Evolutionary conservation across 2,888 invertebrate species (phyloP).

Genomic region (Phortica magna): DNA sequence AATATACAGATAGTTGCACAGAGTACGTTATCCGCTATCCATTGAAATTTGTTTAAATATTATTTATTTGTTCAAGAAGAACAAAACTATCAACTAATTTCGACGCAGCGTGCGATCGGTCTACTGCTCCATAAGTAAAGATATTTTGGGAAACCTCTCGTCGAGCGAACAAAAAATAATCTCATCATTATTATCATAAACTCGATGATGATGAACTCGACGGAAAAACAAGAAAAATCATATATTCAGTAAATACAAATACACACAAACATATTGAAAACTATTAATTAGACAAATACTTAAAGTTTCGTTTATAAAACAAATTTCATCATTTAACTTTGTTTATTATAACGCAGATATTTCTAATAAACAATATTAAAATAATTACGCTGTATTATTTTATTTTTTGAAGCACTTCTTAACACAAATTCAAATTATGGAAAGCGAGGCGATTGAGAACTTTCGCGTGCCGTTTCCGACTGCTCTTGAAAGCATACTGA

Average conservation of each 20-base stretch:
- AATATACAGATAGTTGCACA: neutral
- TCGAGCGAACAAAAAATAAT: conserved; percentile 10
- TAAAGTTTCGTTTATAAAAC: neutral
- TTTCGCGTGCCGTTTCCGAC: conserved; percentile 10
- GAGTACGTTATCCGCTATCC: neutral
- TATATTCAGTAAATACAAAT: neutral
- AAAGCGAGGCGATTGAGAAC: neutral
- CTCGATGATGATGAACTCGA: neutral
- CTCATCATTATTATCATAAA: neutral
- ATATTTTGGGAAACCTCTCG: conserved; percentile 27
- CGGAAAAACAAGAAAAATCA: neutral
- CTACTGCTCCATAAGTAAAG: conserved; percentile 27
- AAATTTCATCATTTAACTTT: neutral
- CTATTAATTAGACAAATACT: neutral
- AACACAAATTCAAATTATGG: neutral
- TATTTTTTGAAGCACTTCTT: neutral
- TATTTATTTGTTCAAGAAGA: conserved; percentile 13
- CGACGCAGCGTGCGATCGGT: neutral
- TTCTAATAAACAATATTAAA: conserved; percentile 18
- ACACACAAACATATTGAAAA: neutral
- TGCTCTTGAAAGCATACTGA: conserved; percentile 19
- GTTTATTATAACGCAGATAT: neutral
- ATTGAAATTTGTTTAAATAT: conserved; percentile 15
- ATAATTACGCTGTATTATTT: neutral
- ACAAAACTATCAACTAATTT: conserved; percentile 4